Percentiles rank a stretch among this genome's conserved stretches.
Evolutionary conservation across 1,140 invertebrate genomes (phyloP).

Genomic region (Anthonomus grandis): DNA sequence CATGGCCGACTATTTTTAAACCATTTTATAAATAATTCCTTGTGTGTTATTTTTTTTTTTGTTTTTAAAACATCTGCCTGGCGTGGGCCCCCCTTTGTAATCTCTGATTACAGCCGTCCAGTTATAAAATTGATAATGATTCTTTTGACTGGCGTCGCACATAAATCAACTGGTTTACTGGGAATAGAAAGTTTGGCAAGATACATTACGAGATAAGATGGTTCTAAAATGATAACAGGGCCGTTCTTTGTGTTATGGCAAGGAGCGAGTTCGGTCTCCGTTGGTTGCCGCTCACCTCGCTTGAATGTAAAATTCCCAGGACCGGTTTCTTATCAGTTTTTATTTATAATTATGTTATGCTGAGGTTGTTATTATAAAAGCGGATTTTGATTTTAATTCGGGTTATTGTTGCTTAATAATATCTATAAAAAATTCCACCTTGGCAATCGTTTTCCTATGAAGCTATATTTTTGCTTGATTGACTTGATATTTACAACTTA

Average conservation of each 20-base stretch:
- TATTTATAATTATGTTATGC: background rate
- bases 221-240: slow-evolving; percentile 36
- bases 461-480: no score
- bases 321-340: slow-evolving; percentile 30
- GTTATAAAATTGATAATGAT: slow-evolving; percentile 23
- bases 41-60: slow-evolving; percentile 29
- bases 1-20: slow-evolving; percentile 20
- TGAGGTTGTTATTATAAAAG: background rate
- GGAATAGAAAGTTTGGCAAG: slow-evolving; percentile 43
- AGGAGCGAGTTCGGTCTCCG: slow-evolving; percentile 11
- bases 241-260: slow-evolving; percentile 25
- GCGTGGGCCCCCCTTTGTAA: slow-evolving; percentile 34
- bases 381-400: slow-evolving; percentile 13
- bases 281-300: slow-evolving; percentile 13
- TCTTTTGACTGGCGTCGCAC: slow-evolving; percentile 19
- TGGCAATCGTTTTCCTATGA: no score
- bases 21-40: slow-evolving; percentile 33
- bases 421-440: slow-evolving; percentile 2
- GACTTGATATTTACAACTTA: no score
- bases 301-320: slow-evolving; percentile 20
- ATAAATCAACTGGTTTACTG: slow-evolving; percentile 22
- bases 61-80: slow-evolving; percentile 40
- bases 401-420: slow-evolving; percentile 13
- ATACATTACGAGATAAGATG: slow-evolving; percentile 37
- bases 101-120: slow-evolving; percentile 34